Conservation (phyloP, 2,113 vertebrate genomes). For the Alaudala cheleensis region DNA sequence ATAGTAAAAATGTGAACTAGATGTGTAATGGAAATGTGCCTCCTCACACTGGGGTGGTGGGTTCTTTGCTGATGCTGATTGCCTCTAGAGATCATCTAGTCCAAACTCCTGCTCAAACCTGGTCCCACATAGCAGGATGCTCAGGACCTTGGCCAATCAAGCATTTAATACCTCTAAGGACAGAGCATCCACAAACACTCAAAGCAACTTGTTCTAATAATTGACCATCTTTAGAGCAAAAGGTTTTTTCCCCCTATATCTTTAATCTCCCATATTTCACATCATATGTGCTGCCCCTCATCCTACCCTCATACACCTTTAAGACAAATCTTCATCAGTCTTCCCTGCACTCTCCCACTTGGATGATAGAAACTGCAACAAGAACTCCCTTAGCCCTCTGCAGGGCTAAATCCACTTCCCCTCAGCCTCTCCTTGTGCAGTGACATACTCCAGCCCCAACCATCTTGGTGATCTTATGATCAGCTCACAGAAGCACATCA, state of each 20-base stretch:
- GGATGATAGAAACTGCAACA: background rate
- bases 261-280: background rate
- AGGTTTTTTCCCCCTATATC: background rate
- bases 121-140: background rate
- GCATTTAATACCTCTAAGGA: background rate
- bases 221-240: background rate
- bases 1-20: background rate
- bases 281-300: background rate
- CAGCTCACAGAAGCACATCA: background rate
- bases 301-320: background rate
- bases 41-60: background rate
- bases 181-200: background rate
- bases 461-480: background rate
- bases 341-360: background rate
- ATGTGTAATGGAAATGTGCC: background rate
- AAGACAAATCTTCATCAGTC: background rate
- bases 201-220: background rate
- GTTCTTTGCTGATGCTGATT: background rate
- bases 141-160: background rate
- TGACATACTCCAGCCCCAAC: background rate
- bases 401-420: background rate
- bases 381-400: background rate
- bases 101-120: background rate
- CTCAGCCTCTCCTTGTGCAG: background rate
- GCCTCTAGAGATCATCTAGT: background rate